Evolutionary conservation across 2,888 invertebrate species (phyloP), one percentile per base, ranked within the genome.

Genomic region (Lordiphosa fenestrarum): DNA sequence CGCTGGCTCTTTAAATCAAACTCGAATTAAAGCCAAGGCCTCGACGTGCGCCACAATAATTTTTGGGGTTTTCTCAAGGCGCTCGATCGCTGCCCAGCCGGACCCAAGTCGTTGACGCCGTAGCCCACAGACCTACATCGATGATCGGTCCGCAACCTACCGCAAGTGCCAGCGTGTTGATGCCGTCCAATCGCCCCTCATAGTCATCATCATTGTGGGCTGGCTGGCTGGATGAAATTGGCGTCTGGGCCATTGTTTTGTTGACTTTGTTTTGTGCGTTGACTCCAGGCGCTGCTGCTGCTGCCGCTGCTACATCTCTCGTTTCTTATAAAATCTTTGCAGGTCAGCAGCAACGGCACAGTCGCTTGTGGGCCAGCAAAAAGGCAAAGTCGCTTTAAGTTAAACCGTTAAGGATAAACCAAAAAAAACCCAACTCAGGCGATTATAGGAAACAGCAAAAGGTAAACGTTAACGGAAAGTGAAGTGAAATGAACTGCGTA

Each of bases 281-380:
- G 54, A 41, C 41, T 57, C 49, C n/a, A 35, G 50, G 38, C 50
- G 15, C 15, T 15, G 36, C 42, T 59, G 46, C 35, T 48, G 49
- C 57, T 60, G 64, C 66, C 66, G 72, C 59, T 63, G 72, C 59
- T 63, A 55, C 82, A 67, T 82, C 82, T 80, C 71, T 60, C 69
- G 63, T 76, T 82, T 87, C 84, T 75, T 88, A 88, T 88, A 88
- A 88, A 88, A 82, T 54, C 73, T 71, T 85, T 77, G 77, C 59
- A 61, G 62, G 67, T 57, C 66, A 61, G 51, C 81, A 67, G 69
- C 69, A 73, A 66, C 56, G 68, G 64, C 74, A 80, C 87, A 88
- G 87, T 88, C 78, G 74, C 73, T 66, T 73, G 67, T 56, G 65
- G 74, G 71, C 71, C 74, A 71, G 56, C 75, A 50, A 41, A 66